Base-by-base conservation (phyloP, 2,888 invertebrate species). In the Kuschelorhynchus macadamiae region DNA sequence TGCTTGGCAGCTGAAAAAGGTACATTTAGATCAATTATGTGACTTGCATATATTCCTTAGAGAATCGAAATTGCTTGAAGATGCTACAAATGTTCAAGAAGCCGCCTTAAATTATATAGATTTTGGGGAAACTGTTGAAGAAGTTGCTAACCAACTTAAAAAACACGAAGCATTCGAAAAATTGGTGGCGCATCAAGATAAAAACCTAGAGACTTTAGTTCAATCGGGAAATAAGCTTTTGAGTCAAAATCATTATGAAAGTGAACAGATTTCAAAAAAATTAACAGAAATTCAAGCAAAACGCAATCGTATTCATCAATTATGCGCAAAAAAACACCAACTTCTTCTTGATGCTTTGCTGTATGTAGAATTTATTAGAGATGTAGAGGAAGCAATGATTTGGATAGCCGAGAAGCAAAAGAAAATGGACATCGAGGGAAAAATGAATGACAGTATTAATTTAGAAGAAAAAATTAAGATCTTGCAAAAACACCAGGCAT, bases 111-210 rank as follows among this genome's bases (percentile, higher is more conserved):
- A 88, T 82, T 67, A 80, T 61, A 88, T 89, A 0, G 92, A 93
- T 75, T 90, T 91, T 67, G 91, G 92, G 0, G 89, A 92, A 39
- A 91, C 91, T 0, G 93, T 94, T 0, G 96, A 97, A 78, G 95
- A 95, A 80, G 96, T 98, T 0, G 93, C 94, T 76, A 92, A 91
- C 41, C 91, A 94, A 79, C 88, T 95, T 20, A 96, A 95, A 85
- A 96, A 96, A 79, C 97, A 98, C 76, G 97, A 96, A 76, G 96
- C 95, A 1, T 97, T 98, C 81, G 96, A 96, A 81, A 96, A 96
- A 78, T 85, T 97, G 0, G 88, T 98, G 5, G 90, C 90, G 11
- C 92, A 94, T 0, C 91, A 95, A 85, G 96, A 96, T 74, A 97
- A 97, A 81, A 95, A 95, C 84, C 86, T 96, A 16, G 87, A 89